phyloP scores from a whole-genome alignment of 2,888 invertebrate species.

The Micoletzkya japonica region DNA sequence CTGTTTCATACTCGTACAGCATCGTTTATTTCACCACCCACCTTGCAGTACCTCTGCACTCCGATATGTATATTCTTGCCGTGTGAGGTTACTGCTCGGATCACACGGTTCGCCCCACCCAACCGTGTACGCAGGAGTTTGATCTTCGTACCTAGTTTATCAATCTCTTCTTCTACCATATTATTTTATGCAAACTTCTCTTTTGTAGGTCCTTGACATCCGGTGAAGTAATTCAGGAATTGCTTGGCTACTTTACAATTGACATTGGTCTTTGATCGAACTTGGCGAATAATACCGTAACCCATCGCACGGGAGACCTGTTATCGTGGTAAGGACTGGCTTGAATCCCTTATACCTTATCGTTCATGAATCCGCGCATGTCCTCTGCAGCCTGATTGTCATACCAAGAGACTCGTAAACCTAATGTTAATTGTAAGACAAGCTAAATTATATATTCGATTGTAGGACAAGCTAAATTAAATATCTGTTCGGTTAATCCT shows the following conservation, averaged over 20 bases:
- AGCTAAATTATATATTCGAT: background rate
- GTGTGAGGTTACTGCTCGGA: background rate
- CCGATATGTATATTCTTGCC: slow-evolving; percentile 38
- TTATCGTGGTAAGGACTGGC: background rate
- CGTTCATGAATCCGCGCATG: slow-evolving; percentile 68
- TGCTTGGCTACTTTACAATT: slow-evolving; percentile 33
- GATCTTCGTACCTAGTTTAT: slow-evolving; percentile 30
- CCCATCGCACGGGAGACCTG: slow-evolving; percentile 68
- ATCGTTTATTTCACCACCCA: background rate
- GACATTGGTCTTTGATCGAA: slow-evolving; percentile 62
- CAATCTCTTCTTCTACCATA: background rate
- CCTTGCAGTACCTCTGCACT: slow-evolving; percentile 33
- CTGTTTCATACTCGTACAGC: background rate
- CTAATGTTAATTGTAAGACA: slow-evolving; percentile 47
- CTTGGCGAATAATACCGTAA: slow-evolving; percentile 68
- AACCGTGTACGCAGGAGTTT: slow-evolving; percentile 12
- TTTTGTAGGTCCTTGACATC: slow-evolving; percentile 34
- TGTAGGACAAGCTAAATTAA: too few relatives aligned
- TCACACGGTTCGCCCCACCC: slow-evolving; percentile 16
- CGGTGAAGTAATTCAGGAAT: slow-evolving; percentile 31
- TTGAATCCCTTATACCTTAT: slow-evolving; percentile 57
- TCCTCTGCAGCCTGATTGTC: slow-evolving; percentile 67
- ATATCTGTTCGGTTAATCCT: background rate
- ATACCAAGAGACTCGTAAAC: slow-evolving; percentile 67
- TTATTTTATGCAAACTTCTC: background rate